These are phyloP conservation scores for Cryptophagus acutangulus DNA, from an alignment of 2,888 invertebrate species.

Conservation along the genomic window DNA sequence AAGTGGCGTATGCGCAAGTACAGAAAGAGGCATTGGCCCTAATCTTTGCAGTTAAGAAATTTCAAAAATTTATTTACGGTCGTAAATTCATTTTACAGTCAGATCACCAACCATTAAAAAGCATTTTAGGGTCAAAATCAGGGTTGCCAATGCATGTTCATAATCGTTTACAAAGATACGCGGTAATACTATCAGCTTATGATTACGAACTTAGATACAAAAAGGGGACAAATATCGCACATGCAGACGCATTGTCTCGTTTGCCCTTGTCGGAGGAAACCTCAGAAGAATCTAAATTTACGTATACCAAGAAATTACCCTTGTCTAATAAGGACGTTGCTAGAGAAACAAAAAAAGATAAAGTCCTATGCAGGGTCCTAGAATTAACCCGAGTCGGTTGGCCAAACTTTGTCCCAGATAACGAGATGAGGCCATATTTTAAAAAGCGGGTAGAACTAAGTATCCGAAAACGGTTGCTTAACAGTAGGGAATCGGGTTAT, in stretches of 20 bases:
- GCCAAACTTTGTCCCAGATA: background rate
- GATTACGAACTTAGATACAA: constrained; percentile 7
- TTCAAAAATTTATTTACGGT: constrained; percentile 36
- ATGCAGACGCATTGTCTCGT: background rate
- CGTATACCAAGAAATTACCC: background rate
- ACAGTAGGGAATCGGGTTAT: background rate
- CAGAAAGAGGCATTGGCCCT: constrained; percentile 36
- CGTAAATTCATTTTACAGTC: constrained; percentile 33
- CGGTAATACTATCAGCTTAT: constrained; percentile 4
- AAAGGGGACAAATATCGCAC: background rate
- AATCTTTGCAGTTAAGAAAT: constrained; percentile 32
- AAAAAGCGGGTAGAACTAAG: background rate
- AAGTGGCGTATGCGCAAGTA: constrained; percentile 33
- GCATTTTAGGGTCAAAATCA: constrained; percentile 4
- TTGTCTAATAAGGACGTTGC: background rate
- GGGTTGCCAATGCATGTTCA: constrained; percentile 2
- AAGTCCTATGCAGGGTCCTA: background rate
- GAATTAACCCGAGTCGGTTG: background rate
- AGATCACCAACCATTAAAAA: constrained; percentile 33
- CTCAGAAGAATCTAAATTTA: background rate
- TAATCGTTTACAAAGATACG: constrained; percentile 4
- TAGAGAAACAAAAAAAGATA: background rate
- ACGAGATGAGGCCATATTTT: constrained; percentile 1
- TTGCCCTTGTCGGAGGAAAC: background rate
- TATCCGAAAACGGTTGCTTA: constrained; percentile 1